These are phyloP conservation scores for Platycercus adscitus DNA, from an alignment of 2,113 vertebrate genomes.

Conservation along the genomic window DNA sequence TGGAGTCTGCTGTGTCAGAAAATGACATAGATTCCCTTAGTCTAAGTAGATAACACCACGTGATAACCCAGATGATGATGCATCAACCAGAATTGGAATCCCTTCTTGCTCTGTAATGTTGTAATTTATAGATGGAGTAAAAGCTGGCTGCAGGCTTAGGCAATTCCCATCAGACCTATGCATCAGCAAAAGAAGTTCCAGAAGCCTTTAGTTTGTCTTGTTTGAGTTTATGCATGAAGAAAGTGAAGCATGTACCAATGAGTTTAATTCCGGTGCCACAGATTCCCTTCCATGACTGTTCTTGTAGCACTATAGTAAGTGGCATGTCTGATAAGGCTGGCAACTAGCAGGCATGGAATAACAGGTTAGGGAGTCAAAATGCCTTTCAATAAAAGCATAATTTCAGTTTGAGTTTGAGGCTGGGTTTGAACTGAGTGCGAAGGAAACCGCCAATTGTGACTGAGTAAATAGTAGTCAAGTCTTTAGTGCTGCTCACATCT, in stretches of 20 bases:
- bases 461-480: not conserved
- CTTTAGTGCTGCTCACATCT: not conserved
- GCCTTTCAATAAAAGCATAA: not conserved
- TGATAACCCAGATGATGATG: not conserved
- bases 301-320: not conserved
- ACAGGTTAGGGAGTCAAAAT: not conserved
- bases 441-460: not conserved
- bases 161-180: not conserved
- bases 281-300: not conserved
- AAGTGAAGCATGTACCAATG: not conserved
- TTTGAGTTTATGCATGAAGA: not conserved
- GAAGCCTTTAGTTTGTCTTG: not conserved
- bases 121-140: conserved; percentile 5
- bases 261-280: not conserved
- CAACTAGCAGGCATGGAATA: not conserved
- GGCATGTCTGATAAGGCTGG: not conserved
- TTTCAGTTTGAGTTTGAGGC: not conserved
- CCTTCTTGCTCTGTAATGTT: not conserved
- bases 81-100: conserved; percentile 20
- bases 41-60: not conserved
- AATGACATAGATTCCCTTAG: not conserved
- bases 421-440: not conserved
- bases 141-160: not conserved
- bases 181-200: not conserved
- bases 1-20: conserved; percentile 1